phyloP scores from a whole-genome alignment of 2,888 invertebrate species.

The Villa cingulata region DNA sequence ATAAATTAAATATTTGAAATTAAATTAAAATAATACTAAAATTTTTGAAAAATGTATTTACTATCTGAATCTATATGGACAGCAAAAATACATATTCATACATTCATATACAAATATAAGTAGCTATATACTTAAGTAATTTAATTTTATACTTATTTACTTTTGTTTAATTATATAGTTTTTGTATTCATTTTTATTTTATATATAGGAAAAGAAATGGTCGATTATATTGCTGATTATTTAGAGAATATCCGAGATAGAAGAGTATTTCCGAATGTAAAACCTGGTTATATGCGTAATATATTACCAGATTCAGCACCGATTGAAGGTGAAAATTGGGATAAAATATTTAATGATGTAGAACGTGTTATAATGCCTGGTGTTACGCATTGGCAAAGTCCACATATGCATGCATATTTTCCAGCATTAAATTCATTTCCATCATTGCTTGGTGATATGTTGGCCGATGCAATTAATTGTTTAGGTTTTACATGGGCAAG shows the following conservation, averaged over 20 bases:
- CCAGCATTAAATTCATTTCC: conserved; percentile 90
- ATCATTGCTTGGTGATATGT: conserved; percentile 89
- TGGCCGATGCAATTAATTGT: conserved; percentile 87
- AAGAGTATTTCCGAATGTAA: conserved; percentile 84
- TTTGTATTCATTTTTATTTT: conserved; percentile 1
- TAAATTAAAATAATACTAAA: no score
- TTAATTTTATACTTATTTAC: no score
- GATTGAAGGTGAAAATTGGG: conserved; percentile 73
- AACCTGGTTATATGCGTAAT: conserved; percentile 85
- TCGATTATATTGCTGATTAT: conserved; percentile 97
- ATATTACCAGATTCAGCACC: conserved; percentile 82
- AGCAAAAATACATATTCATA: no score
- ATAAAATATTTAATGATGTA: conserved; percentile 82
- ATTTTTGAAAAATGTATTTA: no score
- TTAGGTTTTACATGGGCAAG: conserved; percentile 94
- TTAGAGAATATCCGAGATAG: conserved; percentile 77
- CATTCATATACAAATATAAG: no score
- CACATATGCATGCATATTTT: conserved; percentile 97
- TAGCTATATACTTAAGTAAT: no score
- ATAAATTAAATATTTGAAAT: no score
- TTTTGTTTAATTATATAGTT: no score
- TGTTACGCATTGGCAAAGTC: conserved; percentile 68
- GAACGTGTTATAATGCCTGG: conserved; percentile 95
- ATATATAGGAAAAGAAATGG: conserved; percentile 81
- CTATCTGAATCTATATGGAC: no score